Percentiles rank a stretch among this genome's conserved stretches.
Evolutionary conservation across 2,888 invertebrate species (phyloP).

Genomic region (Nomada lathburiana): DNA sequence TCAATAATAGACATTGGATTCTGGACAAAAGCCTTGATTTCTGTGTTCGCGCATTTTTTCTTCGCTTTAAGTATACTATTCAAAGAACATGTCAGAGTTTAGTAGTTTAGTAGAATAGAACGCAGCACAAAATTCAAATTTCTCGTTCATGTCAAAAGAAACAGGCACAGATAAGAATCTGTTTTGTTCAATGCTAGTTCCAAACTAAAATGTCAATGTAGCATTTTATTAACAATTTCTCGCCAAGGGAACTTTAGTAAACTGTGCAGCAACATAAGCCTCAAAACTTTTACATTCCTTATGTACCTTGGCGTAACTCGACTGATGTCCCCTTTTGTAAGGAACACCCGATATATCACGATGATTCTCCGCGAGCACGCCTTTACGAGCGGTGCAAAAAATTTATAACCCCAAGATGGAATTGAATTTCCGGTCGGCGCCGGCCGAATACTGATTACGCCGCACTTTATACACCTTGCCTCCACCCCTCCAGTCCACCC

Average conservation of each 20-base stretch:
- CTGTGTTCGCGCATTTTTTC: background rate
- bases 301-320: background rate
- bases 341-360: slow-evolving; percentile 68
- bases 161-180: too few relatives aligned
- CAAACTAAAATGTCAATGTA: too few relatives aligned
- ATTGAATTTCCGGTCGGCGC: slow-evolving; percentile 71
- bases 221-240: too few relatives aligned
- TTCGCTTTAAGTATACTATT: background rate
- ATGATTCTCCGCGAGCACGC: slow-evolving; percentile 67
- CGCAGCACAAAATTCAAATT: background rate
- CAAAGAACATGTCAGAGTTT: too few relatives aligned
- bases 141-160: background rate
- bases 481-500: slow-evolving; percentile 1
- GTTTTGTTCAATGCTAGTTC: too few relatives aligned
- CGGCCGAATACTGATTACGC: slow-evolving; percentile 73
- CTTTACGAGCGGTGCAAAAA: slow-evolving; percentile 73
- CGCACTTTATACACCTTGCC: slow-evolving; percentile 66
- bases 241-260: too few relatives aligned
- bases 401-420: slow-evolving; percentile 74
- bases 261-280: too few relatives aligned
- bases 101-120: background rate
- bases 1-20: slow-evolving; percentile 27
- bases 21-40: background rate
- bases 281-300: too few relatives aligned
- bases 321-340: slow-evolving; percentile 52